phyloP scores from a whole-genome alignment of 64 coral and sea anemone species.

The Montipora foliosa region DNA sequence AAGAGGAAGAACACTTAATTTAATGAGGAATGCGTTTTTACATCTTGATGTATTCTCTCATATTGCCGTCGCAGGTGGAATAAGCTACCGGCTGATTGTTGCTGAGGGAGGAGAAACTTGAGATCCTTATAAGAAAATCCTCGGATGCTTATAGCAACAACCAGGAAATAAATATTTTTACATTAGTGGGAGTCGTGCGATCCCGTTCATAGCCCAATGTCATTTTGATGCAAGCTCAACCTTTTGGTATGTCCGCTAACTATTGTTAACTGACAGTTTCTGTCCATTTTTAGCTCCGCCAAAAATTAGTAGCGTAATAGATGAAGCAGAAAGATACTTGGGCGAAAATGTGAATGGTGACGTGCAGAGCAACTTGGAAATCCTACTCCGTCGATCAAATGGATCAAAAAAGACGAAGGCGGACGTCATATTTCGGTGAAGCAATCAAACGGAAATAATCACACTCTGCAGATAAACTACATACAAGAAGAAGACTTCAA shows the following conservation, averaged over 20 bases:
- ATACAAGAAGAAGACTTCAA: conserved; percentile 47
- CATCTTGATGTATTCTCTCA: too few relatives aligned
- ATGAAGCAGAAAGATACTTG: background rate
- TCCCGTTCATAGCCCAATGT: too few relatives aligned
- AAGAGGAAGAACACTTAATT: too few relatives aligned
- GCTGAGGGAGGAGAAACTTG: too few relatives aligned
- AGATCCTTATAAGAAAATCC: too few relatives aligned
- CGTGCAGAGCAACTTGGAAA: conserved; percentile 50
- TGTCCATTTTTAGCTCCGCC: conserved; percentile 30
- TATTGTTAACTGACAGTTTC: background rate
- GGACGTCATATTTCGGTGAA: background rate
- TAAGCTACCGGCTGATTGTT: too few relatives aligned
- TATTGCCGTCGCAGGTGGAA: too few relatives aligned
- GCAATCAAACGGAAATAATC: background rate
- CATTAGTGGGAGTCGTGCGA: too few relatives aligned
- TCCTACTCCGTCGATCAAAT: conserved; percentile 46
- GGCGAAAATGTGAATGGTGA: conserved; percentile 43
- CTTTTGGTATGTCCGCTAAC: background rate
- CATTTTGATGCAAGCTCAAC: background rate
- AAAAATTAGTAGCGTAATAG: background rate
- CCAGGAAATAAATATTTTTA: too few relatives aligned
- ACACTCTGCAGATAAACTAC: conserved; percentile 7
- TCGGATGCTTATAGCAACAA: too few relatives aligned
- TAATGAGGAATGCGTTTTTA: too few relatives aligned
- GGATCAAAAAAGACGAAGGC: conserved; percentile 27